Conservation (phyloP, 2,113 vertebrate species). For the Gopherus evgoodei region DNA sequence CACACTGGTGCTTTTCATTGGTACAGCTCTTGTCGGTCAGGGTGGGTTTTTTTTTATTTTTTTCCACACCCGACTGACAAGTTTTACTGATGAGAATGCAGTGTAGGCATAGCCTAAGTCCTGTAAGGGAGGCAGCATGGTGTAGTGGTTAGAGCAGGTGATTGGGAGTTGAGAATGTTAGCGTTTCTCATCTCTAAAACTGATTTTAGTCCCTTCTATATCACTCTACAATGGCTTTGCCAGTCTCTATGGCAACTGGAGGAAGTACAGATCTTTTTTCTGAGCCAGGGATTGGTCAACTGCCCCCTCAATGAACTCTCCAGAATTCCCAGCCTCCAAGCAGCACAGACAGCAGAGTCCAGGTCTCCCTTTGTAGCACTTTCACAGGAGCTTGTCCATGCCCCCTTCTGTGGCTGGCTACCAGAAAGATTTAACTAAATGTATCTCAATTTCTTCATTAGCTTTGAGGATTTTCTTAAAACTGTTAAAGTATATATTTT, state of each 20-base stretch:
- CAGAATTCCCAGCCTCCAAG: neutral
- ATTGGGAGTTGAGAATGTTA: neutral
- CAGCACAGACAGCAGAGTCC: accelerated
- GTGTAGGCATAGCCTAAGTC: too few species aligned
- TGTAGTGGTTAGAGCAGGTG: neutral
- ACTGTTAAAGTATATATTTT: too few species aligned
- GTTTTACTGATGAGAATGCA: too few species aligned
- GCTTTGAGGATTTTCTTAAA: neutral
- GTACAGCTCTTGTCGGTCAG: too few species aligned
- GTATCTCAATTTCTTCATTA: neutral
- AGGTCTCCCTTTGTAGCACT: neutral
- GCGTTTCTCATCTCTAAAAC: neutral
- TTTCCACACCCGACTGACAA: too few species aligned
- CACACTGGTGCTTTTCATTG: too few species aligned
- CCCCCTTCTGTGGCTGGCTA: too few species aligned
- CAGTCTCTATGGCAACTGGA: neutral
- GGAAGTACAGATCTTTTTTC: neutral
- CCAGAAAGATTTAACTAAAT: too few species aligned
- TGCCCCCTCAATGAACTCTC: neutral
- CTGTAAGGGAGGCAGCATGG: too few species aligned
- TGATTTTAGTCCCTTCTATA: neutral
- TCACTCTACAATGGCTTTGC: neutral
- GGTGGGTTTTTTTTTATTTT: too few species aligned
- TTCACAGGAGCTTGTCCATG: neutral
- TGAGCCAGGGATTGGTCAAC: neutral